phyloP scores from a whole-genome alignment of 2,797 vertebrate genomes.

The Fundulus diaphanus region DNA sequence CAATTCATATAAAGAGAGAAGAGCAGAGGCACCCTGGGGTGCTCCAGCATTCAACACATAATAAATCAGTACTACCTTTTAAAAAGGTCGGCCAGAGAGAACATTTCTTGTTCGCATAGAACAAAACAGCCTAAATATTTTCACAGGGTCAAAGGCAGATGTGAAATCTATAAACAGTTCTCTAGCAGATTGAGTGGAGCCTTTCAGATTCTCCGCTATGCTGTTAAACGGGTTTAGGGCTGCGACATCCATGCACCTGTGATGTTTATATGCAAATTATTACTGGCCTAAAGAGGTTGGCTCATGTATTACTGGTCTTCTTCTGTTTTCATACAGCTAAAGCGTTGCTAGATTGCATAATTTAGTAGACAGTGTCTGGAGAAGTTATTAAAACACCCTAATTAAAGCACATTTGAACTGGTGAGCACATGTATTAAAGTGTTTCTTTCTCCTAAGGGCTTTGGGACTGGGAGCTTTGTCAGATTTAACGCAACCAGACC shows the following conservation, averaged over 20 bases:
- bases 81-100: neutral
- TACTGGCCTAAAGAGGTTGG: neutral
- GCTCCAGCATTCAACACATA: no score
- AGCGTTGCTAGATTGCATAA: neutral
- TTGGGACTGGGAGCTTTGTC: neutral
- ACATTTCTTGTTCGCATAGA: no score
- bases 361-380: neutral
- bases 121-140: neutral
- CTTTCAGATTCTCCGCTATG: neutral
- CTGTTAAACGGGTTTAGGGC: neutral
- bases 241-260: neutral
- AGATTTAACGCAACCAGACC: no score
- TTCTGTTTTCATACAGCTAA: neutral
- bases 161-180: neutral
- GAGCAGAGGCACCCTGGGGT: neutral
- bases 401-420: neutral
- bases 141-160: neutral
- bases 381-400: neutral
- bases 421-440: neutral
- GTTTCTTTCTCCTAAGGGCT: neutral
- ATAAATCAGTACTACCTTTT: neutral
- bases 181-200: neutral
- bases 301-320: no score
- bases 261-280: neutral
- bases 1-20: neutral